Percentiles rank a stretch among this genome's conserved stretches.
Evolutionary conservation across 2,797 vertebrate genomes (phyloP).

Genomic region (Girardinus metallicus): DNA sequence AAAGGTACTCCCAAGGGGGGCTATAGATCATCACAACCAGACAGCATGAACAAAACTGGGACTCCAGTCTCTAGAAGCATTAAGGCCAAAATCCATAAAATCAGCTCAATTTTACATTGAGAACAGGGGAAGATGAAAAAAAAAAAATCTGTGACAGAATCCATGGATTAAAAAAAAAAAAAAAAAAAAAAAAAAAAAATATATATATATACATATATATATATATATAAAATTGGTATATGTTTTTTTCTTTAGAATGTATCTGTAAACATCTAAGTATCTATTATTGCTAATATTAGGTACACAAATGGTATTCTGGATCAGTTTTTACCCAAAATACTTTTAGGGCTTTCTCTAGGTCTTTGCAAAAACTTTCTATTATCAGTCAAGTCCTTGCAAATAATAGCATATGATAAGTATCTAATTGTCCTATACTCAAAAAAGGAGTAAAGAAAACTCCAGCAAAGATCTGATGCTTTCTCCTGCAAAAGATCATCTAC

Average conservation of each 20-base stretch:
- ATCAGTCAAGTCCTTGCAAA: not conserved
- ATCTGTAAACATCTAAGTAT: not conserved
- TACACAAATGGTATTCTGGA: not conserved
- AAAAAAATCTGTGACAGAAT: not conserved
- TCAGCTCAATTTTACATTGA: not conserved
- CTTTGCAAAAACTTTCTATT: not conserved
- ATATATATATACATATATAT: not conserved
- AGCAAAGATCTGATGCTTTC: not conserved
- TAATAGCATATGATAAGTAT: not conserved
- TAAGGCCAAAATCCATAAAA: conserved; percentile 41
- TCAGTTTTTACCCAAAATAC: not conserved
- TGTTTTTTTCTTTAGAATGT: not conserved
- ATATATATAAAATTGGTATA: not conserved
- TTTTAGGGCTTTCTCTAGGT: not conserved
- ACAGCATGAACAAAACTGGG: conserved; percentile 40
- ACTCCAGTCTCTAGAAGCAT: conserved; percentile 25
- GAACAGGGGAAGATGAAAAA: not conserved
- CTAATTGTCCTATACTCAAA: not conserved
- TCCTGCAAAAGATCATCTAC: not conserved
- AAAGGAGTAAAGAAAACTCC: not conserved
- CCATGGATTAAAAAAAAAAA: not conserved
- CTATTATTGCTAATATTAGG: not conserved
- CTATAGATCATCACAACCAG: conserved; percentile 39
- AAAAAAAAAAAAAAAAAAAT: no score
- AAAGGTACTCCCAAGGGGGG: conserved; percentile 6